Base-by-base conservation (phyloP, 2,888 invertebrate species). In the Ectemnius lituratus region DNA sequence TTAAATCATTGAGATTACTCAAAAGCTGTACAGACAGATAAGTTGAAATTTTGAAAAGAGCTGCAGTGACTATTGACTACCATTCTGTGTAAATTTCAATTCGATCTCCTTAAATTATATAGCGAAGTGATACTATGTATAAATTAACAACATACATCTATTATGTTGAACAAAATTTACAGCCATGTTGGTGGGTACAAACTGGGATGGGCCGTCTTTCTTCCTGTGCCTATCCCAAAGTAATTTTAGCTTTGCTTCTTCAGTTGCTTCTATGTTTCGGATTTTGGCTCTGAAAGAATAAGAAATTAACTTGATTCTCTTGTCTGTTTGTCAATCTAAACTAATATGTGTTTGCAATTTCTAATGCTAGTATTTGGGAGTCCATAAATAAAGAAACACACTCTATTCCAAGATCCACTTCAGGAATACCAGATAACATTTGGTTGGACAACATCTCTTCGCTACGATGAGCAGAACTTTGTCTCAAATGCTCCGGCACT, bases 401-500 rank as follows among this genome's bases (percentile, higher is more conserved):
- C 94, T 99, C 98, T 84, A 99, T 98, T n/a, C 99, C 99, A 66
- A 99, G 93, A 92, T 99, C 99, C 0, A 99, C 97, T 93, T 99
- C 99, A 0, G 99, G 99, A 81, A 99, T 99, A 49, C 99, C 99
- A 88, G 98, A 99, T 4, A 99, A 93, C 99, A 99, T 99, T 93
- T 99, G 99, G 93, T 99, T 99, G 2, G 99, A 99, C 85, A 99
- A 94, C 98, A 99, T 99, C 92, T 99, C 99, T 91, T 99, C 99
- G 1, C 97, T 98, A 88, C 96, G 93, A 85, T 97, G 96, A 0
- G 96, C 94, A 0, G 97, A 96, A 1, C 97, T 96, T 72, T 96
- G 94, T 73, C 98, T 93, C 66, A 98, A 92, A 90, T 98, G 96
- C 84, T 97, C 96, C 1, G 99, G 98, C 16, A 99, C 93, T 2